A percentile compares a stretch with the other conserved stretches of the same genome.
These are phyloP conservation scores for Morone saxatilis DNA, from an alignment of 2,113 vertebrate genomes.

Conservation along the genomic window DNA sequence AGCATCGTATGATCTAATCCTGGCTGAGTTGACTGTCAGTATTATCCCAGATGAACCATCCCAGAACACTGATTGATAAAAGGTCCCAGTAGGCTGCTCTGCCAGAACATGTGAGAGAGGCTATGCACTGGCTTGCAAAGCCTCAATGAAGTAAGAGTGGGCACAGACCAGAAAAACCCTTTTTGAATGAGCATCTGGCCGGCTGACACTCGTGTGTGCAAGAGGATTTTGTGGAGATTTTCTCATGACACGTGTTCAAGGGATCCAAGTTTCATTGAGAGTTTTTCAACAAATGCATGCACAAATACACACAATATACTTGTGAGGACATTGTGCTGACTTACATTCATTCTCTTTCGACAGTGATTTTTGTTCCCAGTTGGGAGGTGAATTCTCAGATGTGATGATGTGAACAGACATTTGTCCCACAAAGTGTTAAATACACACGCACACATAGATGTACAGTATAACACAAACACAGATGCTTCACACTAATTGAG, in stretches of 20 bases:
- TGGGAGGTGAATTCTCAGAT: not conserved
- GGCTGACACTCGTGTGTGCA: constrained; percentile 50
- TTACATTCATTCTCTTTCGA: not conserved
- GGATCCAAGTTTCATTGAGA: constrained; percentile 60
- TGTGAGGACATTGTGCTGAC: not conserved
- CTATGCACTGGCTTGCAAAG: constrained; percentile 40
- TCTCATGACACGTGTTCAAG: constrained; percentile 51
- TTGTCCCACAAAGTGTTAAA: constrained; percentile 10
- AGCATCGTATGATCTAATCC: constrained; percentile 65
- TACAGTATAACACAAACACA: constrained; percentile 33
- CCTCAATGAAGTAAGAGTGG: constrained; percentile 66
- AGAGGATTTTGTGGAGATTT: constrained; percentile 69
- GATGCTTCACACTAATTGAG: constrained; percentile 29
- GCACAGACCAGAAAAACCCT: constrained; percentile 34
- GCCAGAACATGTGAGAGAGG: constrained; percentile 64
- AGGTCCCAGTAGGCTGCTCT: constrained; percentile 42
- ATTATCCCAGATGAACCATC: constrained; percentile 69
- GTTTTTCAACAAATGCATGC: constrained; percentile 14
- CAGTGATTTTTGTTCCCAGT: not conserved
- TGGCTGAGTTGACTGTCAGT: constrained; percentile 42
- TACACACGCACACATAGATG: not conserved
- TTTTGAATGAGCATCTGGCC: constrained; percentile 79
- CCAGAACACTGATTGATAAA: constrained; percentile 76
- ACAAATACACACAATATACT: constrained; percentile 1
- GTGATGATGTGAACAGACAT: constrained; percentile 15